Conservation (phyloP, 2,888 invertebrate genomes). For the Gisinianus flammeolus region DNA sequence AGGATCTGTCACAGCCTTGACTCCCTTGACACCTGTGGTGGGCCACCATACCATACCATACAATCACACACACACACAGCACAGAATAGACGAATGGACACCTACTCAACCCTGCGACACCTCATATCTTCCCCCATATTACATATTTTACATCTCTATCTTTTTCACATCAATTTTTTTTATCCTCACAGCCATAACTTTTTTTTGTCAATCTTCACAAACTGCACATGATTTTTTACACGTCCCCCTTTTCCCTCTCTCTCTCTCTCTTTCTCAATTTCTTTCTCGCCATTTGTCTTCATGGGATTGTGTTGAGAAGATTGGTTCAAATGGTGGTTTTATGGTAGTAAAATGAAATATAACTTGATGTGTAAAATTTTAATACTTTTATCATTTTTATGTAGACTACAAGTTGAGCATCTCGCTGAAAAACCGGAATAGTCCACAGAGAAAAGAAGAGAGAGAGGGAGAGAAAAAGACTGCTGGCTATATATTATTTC, state of each 20-base stretch:
- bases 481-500: not conserved
- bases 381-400: conserved; percentile 1
- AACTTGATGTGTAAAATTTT: conserved; percentile 33
- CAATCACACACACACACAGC: not conserved
- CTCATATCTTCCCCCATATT: conserved; percentile 5
- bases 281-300: not conserved
- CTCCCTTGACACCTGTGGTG: conserved; percentile 21
- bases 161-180: conserved; percentile 16
- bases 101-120: conserved; percentile 9
- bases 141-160: conserved; percentile 14
- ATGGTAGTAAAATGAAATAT: conserved; percentile 32
- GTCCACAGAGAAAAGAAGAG: not conserved
- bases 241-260: not conserved
- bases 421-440: conserved; percentile 16
- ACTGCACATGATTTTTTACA: not conserved
- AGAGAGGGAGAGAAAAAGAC: conserved; percentile 7
- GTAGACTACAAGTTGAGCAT: not conserved
- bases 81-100: not conserved
- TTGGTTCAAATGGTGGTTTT: conserved; percentile 28
- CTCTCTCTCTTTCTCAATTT: not conserved
- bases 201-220: not conserved
- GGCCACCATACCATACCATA: not conserved
- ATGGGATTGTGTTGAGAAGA: not conserved
- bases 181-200: not conserved
- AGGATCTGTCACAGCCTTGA: not conserved